Conservation (phyloP, 2,797 vertebrate species). For the Hippopotamyrus pictus region DNA sequence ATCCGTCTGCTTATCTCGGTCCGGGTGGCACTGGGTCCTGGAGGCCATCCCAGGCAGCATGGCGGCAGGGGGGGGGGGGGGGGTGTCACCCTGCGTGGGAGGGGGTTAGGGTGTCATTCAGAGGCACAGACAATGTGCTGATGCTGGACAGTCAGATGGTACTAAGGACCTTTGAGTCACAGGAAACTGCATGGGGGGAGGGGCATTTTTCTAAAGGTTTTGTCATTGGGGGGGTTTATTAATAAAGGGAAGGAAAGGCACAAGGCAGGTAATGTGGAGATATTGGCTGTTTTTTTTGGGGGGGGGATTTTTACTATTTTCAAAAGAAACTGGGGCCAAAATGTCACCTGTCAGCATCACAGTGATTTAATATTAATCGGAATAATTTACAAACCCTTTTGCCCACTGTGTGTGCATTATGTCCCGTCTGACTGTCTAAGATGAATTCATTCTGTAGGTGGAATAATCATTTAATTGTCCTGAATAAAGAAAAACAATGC, state of each 20-base stretch:
- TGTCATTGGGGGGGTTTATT: neutral
- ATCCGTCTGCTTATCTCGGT: neutral
- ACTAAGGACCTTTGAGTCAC: neutral
- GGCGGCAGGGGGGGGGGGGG: neutral
- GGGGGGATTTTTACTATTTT: neutral
- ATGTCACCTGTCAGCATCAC: neutral
- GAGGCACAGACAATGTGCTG: neutral
- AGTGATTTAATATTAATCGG: neutral
- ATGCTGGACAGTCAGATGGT: neutral
- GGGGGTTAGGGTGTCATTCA: neutral
- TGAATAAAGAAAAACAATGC: neutral
- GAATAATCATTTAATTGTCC: neutral
- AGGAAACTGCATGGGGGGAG: neutral
- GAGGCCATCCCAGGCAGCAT: neutral
- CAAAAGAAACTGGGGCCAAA: neutral
- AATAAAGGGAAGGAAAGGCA: neutral
- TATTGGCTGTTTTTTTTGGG: neutral
- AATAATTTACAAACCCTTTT: neutral
- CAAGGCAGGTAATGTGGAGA: neutral
- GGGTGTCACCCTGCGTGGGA: neutral
- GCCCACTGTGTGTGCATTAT: neutral
- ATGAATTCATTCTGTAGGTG: neutral
- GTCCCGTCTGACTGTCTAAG: neutral
- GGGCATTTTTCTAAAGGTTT: neutral
- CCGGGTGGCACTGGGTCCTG: neutral